Evolutionary conservation across 2,888 invertebrate genomes (phyloP).

Genomic region (Oscheius myriophilus): DNA sequence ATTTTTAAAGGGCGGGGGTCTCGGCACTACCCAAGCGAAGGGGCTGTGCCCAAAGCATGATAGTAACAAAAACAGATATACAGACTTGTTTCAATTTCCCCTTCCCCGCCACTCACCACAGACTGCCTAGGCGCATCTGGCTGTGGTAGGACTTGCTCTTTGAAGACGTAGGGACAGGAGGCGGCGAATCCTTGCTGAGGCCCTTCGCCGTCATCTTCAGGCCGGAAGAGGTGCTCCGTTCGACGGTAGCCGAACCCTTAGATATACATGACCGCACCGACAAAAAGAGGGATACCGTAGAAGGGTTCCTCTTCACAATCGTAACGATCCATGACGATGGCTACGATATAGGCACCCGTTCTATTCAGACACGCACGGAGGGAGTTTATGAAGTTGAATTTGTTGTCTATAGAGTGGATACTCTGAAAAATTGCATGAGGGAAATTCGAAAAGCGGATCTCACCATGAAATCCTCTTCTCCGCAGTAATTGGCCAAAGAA

Average conservation of each 20-base stretch:
- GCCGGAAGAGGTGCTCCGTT: conserved; percentile 20
- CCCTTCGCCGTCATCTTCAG: background rate
- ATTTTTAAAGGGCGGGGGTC: no score
- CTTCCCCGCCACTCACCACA: background rate
- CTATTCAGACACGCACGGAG: conserved; percentile 3
- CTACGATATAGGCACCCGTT: conserved; percentile 25
- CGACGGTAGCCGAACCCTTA: conserved; percentile 37
- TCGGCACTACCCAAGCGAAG: no score
- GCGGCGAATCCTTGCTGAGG: conserved; percentile 8
- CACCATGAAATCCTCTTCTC: conserved; percentile 32
- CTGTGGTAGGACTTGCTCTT: background rate
- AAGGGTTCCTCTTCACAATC: conserved; percentile 30
- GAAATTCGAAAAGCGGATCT: no score
- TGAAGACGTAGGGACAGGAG: conserved; percentile 23
- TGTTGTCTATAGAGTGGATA: conserved; percentile 35
- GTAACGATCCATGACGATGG: conserved; percentile 39
- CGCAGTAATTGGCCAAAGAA: conserved; percentile 27
- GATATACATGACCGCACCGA: background rate
- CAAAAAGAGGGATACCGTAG: conserved; percentile 23
- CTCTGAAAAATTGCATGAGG: conserved; percentile 35
- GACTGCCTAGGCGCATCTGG: background rate
- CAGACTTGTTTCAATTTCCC: background rate
- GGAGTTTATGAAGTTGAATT: conserved; percentile 31
- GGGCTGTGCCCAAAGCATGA: no score
- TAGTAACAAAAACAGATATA: no score